Conservation (phyloP, 2,888 invertebrate species). For the Malthinus seriepunctatus region DNA sequence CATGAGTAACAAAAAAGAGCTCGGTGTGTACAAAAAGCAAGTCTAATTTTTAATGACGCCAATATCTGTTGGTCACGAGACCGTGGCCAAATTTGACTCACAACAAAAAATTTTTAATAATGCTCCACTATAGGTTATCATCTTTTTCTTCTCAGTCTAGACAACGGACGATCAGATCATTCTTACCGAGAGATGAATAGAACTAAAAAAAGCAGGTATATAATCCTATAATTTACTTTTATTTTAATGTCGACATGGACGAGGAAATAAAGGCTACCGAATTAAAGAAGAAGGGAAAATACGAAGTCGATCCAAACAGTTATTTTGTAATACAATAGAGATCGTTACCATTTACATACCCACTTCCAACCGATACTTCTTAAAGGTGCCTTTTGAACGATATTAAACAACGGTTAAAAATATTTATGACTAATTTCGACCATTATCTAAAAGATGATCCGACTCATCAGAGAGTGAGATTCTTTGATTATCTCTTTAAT, state of each 20-base stretch:
- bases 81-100: slow-evolving; percentile 18
- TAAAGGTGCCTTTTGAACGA: no score
- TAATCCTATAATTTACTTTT: neutral
- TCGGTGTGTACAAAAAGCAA: slow-evolving; percentile 13
- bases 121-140: slow-evolving; percentile 10
- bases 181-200: slow-evolving; percentile 3
- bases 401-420: no score
- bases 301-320: neutral
- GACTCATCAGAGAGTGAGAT: no score
- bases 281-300: no score
- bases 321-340: neutral
- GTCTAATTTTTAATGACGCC: slow-evolving; percentile 25
- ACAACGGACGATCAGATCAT: neutral
- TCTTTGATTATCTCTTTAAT: slow-evolving; percentile 1
- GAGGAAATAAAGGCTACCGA: slow-evolving; percentile 4
- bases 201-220: slow-evolving; percentile 3
- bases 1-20: slow-evolving; percentile 7
- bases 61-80: slow-evolving; percentile 24
- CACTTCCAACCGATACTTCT: neutral
- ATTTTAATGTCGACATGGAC: neutral
- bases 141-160: slow-evolving; percentile 17
- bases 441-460: no score
- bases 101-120: slow-evolving; percentile 26
- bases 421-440: no score
- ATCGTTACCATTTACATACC: slow-evolving; percentile 1